phyloP scores from a whole-genome alignment of 1,140 invertebrate species.

The Orius laevigatus region DNA sequence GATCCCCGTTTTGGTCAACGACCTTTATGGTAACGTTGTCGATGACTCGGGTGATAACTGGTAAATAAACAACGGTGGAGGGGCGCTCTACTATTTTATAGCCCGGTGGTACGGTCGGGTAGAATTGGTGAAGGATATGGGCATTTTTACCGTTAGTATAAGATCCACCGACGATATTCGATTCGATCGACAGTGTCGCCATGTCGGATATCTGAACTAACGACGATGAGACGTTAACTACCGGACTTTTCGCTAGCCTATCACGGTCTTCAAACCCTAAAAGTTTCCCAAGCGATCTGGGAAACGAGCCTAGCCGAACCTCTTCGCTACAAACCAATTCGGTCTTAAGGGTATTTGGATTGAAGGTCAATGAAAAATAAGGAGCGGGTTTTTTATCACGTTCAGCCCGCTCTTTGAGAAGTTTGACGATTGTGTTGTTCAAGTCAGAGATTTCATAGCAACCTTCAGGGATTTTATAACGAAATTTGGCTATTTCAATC shows the following conservation, averaged over 20 bases:
- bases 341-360: constrained; percentile 2
- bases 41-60: constrained; percentile 15
- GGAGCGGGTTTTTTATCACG: background rate
- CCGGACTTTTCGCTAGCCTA: background rate
- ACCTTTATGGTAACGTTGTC: constrained; percentile 17
- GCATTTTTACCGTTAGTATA: constrained; percentile 22
- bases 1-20: constrained; percentile 14
- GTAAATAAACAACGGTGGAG: constrained; percentile 17
- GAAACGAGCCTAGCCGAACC: background rate
- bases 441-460: background rate
- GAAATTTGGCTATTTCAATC: background rate
- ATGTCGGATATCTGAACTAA: constrained; percentile 11
- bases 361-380: background rate
- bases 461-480: background rate
- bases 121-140: constrained; percentile 25
- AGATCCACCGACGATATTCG: constrained; percentile 17
- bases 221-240: background rate
- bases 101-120: constrained; percentile 19
- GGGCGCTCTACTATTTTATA: constrained; percentile 23
- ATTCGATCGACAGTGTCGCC: constrained; percentile 12
- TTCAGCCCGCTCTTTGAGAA: background rate
- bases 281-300: background rate
- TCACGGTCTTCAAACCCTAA: background rate
- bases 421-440: background rate
- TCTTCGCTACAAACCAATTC: background rate